These are phyloP conservation scores for Falcaria lacertinaria DNA, from an alignment of 2,888 invertebrate genomes.

Conservation along the genomic window DNA sequence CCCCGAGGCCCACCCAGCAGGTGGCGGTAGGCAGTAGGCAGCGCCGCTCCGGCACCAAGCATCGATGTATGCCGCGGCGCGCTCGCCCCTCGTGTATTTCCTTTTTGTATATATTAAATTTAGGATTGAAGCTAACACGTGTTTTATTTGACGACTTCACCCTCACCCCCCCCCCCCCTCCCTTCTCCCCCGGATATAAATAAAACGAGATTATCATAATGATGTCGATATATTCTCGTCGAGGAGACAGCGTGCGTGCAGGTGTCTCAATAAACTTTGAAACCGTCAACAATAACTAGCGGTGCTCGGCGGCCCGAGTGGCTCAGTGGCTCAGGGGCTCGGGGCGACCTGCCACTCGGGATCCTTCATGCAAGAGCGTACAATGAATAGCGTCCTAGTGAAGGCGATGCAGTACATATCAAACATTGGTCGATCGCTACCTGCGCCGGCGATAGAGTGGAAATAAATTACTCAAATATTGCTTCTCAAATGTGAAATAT, in stretches of 20 bases:
- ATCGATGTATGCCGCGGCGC: too few relatives aligned
- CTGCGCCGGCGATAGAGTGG: constrained; percentile 6
- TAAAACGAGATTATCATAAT: constrained; percentile 25
- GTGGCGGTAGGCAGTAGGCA: too few relatives aligned
- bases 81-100: constrained; percentile 41
- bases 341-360: too few relatives aligned
- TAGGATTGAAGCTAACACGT: constrained; percentile 44
- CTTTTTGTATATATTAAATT: constrained; percentile 71
- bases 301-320: constrained; percentile 12
- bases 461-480: constrained; percentile 27
- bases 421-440: neutral
- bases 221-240: constrained; percentile 49
- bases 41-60: neutral
- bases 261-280: constrained; percentile 47
- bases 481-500: constrained; percentile 30
- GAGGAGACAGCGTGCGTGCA: constrained; percentile 18
- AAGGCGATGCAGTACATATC: neutral
- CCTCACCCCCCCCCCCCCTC: constrained; percentile 7
- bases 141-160: constrained; percentile 33
- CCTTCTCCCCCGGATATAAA: constrained; percentile 16
- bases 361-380: constrained; percentile 1
- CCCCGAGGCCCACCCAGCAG: too few relatives aligned
- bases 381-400: neutral
- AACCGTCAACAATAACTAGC: constrained; percentile 57
- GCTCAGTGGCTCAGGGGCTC: neutral